These are phyloP conservation scores for Congeria kusceri DNA, from an alignment of 2,888 invertebrate genomes.

Conservation along the genomic window DNA sequence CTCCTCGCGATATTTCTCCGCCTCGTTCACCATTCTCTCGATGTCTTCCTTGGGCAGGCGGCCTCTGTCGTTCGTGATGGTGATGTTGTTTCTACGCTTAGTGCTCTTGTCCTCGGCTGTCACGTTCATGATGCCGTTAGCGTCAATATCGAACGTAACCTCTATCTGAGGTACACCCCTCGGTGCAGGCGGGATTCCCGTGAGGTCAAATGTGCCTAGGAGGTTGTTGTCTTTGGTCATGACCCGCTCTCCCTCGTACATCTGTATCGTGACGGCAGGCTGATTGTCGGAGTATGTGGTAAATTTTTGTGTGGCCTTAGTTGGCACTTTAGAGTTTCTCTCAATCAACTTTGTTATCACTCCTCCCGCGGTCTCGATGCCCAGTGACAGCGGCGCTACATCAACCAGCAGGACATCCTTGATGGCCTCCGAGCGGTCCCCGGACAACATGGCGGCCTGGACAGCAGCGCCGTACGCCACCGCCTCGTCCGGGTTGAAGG, in stretches of 20 bases:
- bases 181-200: constrained; percentile 82
- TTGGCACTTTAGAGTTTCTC: constrained; percentile 83
- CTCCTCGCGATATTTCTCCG: constrained; percentile 81
- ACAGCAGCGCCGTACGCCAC: constrained; percentile 90
- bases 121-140: constrained; percentile 91
- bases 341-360: constrained; percentile 78
- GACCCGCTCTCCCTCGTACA: constrained; percentile 96
- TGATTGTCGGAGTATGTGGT: constrained; percentile 97
- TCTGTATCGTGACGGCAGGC: constrained; percentile 85
- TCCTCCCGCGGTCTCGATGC: constrained; percentile 87
- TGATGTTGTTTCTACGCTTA: constrained; percentile 92
- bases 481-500: constrained; percentile 97
- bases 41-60: constrained; percentile 94
- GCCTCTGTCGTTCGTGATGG: constrained; percentile 95
- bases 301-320: constrained; percentile 86
- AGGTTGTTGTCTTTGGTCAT: constrained; percentile 97
- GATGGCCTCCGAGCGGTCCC: constrained; percentile 88
- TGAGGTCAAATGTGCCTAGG: constrained; percentile 79
- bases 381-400: constrained; percentile 84
- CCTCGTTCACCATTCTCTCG: constrained; percentile 88
- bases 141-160: constrained; percentile 94
- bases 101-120: constrained; percentile 90
- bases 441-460: constrained; percentile 89
- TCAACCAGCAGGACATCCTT: constrained; percentile 95
- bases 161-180: constrained; percentile 81